phyloP scores from a whole-genome alignment of 2,113 vertebrate species.

The Hippocampus zosterae region DNA sequence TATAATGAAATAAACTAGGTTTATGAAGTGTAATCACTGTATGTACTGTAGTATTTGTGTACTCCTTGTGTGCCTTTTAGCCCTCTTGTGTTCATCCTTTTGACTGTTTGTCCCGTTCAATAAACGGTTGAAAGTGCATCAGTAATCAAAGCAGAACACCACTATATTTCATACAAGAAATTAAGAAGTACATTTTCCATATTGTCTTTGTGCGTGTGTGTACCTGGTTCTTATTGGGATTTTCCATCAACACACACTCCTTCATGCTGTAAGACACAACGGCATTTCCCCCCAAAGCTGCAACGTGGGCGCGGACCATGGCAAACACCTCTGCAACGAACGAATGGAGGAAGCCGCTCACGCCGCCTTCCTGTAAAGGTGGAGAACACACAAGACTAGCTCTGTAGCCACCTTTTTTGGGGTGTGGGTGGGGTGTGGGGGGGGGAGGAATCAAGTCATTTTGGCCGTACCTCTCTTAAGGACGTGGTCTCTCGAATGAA shows the following conservation, averaged over 20 bases:
- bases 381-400: not conserved
- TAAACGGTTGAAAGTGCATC: no score
- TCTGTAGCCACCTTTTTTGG: not conserved
- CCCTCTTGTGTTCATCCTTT: no score
- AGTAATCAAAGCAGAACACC: no score
- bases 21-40: no score
- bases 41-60: not conserved
- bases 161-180: not conserved
- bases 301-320: conserved; percentile 95
- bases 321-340: conserved; percentile 98
- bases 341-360: conserved; percentile 93
- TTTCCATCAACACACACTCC: conserved; percentile 98
- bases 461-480: conserved; percentile 82
- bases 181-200: not conserved
- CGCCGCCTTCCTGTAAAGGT: conserved; percentile 85
- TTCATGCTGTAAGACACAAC: conserved; percentile 99
- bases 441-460: not conserved
- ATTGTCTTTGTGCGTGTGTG: not conserved
- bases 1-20: no score
- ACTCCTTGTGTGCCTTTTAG: no score
- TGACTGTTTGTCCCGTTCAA: no score
- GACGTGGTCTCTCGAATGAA: conserved; percentile 98
- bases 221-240: conserved; percentile 99
- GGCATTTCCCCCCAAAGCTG: conserved; percentile 92
- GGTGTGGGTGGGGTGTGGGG: no score